Evolutionary conservation across 2,113 vertebrate species (phyloP), one percentile per base, ranked within the genome.

Genomic region (Ophthalmolycus amberensis): DNA sequence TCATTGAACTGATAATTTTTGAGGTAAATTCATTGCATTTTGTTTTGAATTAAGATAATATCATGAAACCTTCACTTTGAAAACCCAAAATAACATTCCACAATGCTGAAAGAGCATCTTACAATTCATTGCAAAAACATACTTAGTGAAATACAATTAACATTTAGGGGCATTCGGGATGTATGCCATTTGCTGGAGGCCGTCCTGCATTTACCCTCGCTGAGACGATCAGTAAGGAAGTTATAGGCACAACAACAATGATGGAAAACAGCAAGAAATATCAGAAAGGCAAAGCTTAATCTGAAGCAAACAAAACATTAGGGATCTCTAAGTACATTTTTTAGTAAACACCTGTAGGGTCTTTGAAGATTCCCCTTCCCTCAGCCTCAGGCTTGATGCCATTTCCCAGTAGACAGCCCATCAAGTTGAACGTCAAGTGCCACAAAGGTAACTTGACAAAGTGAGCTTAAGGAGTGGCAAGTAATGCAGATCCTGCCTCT

Each of bases 361-460:
- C 59, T 54, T 14, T 66, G 54, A 20, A 46, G 29, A 50, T 50
- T 46, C 29, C 34, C 48, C 42, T 75, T 62, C 25, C 32, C 46
- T 75, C 44, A 44, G 52, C 52, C 62, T 74, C 71, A 16, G 34
- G 44, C 44, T 18, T 2, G 34, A 82, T 10, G 56, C 20, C 9
- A 15, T 69, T 82, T 42, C 34, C 52, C 0, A 5, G 38, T 14
- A 16, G 56, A 44, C 18, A 32, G 64, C 78, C 67, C 42, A 68
- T 73, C 25, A 72, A 60, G 4, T 48, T 38, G 48, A 71, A 42
- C 0, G 38, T 69, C 71, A 75, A 48, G 71, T 75, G 54, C 52
- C 27, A 64, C 27, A 40, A 37, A 3, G 6, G 46, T 15, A 46
- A 64, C 18, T 15, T 52, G 32, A 60, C 22, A 66, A 58, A 66